phyloP scores from a whole-genome alignment of 2,113 vertebrate genomes.

The Festucalex cinctus region DNA sequence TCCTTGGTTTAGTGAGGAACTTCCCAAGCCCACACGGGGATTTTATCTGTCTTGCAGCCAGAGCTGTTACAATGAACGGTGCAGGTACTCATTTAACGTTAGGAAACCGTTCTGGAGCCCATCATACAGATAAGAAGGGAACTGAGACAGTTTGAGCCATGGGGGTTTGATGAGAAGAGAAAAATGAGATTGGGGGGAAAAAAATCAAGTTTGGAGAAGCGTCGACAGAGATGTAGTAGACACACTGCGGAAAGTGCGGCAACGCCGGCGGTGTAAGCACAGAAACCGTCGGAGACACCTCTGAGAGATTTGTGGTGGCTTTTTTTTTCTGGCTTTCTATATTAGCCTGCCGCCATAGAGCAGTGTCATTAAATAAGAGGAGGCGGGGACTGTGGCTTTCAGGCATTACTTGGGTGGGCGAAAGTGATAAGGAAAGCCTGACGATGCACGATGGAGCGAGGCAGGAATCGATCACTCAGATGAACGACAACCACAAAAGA shows the following conservation, averaged over 20 bases:
- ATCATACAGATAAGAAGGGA: no score
- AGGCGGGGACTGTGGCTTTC: neutral
- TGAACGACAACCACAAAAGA: conserved; percentile 36
- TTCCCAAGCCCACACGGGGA: neutral
- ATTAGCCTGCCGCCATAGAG: conserved; percentile 57
- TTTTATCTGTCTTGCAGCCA: neutral
- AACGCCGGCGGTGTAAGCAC: conserved; percentile 31
- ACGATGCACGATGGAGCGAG: conserved; percentile 54
- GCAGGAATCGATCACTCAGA: conserved; percentile 57
- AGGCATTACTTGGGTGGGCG: conserved; percentile 65
- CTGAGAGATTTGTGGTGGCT: conserved; percentile 38
- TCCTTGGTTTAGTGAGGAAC: neutral
- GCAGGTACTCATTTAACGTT: no score
- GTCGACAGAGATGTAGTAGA: no score
- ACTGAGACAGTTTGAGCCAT: no score
- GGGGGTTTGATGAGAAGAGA: no score
- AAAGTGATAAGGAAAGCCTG: conserved; percentile 47
- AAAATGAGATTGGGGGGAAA: no score
- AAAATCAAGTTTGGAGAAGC: no score
- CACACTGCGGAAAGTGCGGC: neutral
- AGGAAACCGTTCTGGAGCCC: no score
- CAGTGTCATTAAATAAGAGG: conserved; percentile 60
- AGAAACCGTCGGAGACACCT: conserved; percentile 18
- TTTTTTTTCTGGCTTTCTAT: conserved; percentile 52
- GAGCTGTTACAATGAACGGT: neutral